A percentile compares a stretch with the other conserved stretches of the same genome.
phyloP scores from a whole-genome alignment of 2,888 invertebrate species.

The Plebejus anna region DNA sequence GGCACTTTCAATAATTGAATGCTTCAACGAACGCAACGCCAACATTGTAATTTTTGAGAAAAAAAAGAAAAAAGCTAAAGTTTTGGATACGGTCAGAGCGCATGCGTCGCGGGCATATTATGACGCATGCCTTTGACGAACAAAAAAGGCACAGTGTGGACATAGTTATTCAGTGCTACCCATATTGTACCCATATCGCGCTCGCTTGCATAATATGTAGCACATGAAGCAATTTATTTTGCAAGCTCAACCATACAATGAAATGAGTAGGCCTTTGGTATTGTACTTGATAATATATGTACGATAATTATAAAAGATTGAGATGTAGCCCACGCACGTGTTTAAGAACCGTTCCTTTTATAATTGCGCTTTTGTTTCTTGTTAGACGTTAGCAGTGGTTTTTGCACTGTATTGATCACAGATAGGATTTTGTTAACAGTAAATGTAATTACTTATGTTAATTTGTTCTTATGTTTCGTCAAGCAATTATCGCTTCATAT shows the following conservation, averaged over 20 bases:
- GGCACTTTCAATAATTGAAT: too few species aligned
- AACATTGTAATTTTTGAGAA: too few species aligned
- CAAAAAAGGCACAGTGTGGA: too few species aligned
- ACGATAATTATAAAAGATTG: conserved; percentile 28
- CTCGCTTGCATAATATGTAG: not conserved
- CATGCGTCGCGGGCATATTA: too few species aligned
- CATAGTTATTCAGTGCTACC: not conserved
- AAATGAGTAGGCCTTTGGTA: not conserved
- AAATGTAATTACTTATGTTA: not conserved
- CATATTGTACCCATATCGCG: not conserved
- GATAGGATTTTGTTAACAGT: conserved; percentile 44
- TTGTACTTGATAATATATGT: conserved; percentile 13
- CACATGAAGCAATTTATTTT: not conserved
- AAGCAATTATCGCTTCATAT: not conserved
- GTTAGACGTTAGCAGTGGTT: conserved; percentile 66
- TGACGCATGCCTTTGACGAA: too few species aligned
- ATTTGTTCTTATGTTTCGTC: not conserved
- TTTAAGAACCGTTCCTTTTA: conserved; percentile 47
- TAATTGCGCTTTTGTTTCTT: conserved; percentile 74
- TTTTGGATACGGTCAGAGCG: too few species aligned
- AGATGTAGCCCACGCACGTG: conserved; percentile 33
- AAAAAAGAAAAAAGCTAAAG: too few species aligned
- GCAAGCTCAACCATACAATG: not conserved
- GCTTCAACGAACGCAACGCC: too few species aligned
- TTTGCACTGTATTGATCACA: conserved; percentile 56